Conservation (phyloP, 2,113 vertebrate genomes). For the Choloepus hoffmanni region DNA sequence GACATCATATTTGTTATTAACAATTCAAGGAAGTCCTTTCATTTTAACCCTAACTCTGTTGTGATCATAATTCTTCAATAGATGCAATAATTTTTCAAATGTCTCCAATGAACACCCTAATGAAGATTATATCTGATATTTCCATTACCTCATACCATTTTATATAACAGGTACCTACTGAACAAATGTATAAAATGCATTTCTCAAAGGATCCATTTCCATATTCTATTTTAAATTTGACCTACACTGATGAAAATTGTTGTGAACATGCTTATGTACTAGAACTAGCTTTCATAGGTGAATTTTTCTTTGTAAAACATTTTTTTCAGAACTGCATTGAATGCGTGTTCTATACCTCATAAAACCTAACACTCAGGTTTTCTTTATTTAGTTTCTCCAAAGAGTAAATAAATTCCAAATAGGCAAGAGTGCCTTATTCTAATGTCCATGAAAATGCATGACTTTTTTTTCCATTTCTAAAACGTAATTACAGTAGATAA, state of each 20-base stretch:
- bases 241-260: not conserved
- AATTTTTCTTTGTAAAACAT: not conserved
- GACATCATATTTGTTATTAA: not conserved
- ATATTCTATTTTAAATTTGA: not conserved
- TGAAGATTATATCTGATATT: not conserved
- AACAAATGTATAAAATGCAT: not conserved
- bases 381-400: not conserved
- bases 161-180: not conserved
- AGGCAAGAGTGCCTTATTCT: not conserved
- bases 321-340: not conserved
- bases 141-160: not conserved
- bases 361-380: not conserved
- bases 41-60: not conserved
- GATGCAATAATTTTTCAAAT: not conserved
- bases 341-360: not conserved
- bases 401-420: not conserved
- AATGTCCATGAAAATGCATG: not conserved
- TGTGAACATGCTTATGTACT: not conserved
- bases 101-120: not conserved
- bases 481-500: not conserved
- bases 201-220: not conserved
- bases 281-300: not conserved
- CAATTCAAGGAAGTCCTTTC: constrained; percentile 33
- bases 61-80: constrained; percentile 6
- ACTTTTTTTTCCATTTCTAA: not conserved